Conservation (phyloP, 92 coral and sea anemone genomes). For the Zoanthus solanderi region DNA sequence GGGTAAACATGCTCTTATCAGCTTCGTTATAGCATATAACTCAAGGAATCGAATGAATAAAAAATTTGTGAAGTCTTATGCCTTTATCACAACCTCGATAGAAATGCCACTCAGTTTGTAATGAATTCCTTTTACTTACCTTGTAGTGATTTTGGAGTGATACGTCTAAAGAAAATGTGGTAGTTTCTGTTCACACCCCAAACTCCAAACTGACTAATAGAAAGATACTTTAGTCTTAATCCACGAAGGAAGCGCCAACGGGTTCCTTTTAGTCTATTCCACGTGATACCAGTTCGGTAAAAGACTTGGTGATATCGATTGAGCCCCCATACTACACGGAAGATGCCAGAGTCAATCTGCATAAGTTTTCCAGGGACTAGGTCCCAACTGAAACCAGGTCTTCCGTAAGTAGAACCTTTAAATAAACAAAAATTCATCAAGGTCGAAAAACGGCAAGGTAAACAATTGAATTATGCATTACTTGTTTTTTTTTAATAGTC, state of each 20-base stretch:
- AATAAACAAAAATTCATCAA: too few species aligned
- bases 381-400: too few species aligned
- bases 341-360: too few species aligned
- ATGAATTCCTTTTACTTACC: background rate
- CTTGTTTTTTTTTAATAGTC: too few species aligned
- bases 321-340: background rate
- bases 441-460: too few species aligned
- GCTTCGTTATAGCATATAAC: too few species aligned
- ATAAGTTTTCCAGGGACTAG: too few species aligned
- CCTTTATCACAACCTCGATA: background rate
- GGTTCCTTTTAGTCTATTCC: conserved; percentile 16
- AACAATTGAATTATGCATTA: too few species aligned
- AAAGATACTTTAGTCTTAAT: conserved; percentile 31
- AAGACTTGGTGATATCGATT: background rate
- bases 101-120: background rate
- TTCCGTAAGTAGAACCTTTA: too few species aligned
- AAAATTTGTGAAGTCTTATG: background rate
- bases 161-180: conserved; percentile 48
- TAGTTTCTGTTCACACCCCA: conserved; percentile 60
- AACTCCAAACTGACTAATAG: conserved; percentile 44
- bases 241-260: conserved; percentile 47
- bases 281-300: conserved; percentile 22
- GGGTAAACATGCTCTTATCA: too few species aligned
- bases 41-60: too few species aligned
- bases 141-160: background rate